Conservation (phyloP, 2,113 vertebrate species). For the Festucalex cinctus region DNA sequence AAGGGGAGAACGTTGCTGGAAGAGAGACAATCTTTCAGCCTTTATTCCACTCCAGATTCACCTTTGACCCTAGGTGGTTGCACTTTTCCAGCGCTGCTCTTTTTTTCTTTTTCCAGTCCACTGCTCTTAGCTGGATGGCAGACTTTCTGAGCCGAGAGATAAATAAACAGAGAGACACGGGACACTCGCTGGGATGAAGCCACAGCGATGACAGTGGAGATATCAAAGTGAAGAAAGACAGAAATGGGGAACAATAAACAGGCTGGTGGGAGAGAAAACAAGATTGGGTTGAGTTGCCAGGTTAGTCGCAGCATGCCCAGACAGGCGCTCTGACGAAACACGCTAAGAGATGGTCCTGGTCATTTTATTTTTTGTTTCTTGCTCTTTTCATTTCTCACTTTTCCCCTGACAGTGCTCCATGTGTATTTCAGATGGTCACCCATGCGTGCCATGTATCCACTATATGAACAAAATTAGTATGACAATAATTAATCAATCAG, state of each 20-base stretch:
- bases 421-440: conserved; percentile 45
- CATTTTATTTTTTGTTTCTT: neutral
- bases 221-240: conserved; percentile 23
- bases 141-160: conserved; percentile 21
- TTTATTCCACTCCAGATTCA: conserved; percentile 49
- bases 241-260: conserved; percentile 17
- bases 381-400: neutral
- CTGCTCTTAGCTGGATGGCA: conserved; percentile 40
- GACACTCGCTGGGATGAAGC: conserved; percentile 31
- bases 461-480: conserved; percentile 13
- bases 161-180: conserved; percentile 7
- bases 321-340: conserved; percentile 58
- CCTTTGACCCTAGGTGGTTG: conserved; percentile 55
- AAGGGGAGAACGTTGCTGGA: neutral
- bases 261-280: neutral
- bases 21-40: conserved; percentile 26
- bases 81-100: conserved; percentile 28
- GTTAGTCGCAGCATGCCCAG: conserved; percentile 40
- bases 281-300: conserved; percentile 41
- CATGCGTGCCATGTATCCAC: conserved; percentile 19
- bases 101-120: conserved; percentile 59
- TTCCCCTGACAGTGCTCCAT: conserved; percentile 20
- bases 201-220: conserved; percentile 31
- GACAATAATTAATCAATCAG: neutral
- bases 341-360: conserved; percentile 60